phyloP scores from a whole-genome alignment of 2,113 vertebrate genomes.

The Solea solea region DNA sequence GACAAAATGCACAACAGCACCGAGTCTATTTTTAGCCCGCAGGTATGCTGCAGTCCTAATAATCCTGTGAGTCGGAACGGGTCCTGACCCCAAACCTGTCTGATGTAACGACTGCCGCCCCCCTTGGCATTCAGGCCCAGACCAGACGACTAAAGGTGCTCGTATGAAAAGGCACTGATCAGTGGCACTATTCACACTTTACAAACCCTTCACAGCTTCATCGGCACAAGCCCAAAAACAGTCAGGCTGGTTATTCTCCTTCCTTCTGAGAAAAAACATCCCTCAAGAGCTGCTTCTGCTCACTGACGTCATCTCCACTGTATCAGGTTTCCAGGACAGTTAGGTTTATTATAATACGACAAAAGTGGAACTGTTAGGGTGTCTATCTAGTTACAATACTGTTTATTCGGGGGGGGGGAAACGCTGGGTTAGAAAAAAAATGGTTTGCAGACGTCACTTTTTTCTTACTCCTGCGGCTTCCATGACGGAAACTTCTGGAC shows the following conservation, averaged over 20 bases:
- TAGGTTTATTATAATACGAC: constrained; percentile 45
- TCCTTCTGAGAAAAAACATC: constrained; percentile 55
- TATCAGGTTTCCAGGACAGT: constrained; percentile 58
- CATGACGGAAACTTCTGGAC: constrained; percentile 10
- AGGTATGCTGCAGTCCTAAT: constrained; percentile 65
- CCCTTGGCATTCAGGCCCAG: constrained; percentile 61
- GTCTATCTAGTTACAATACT: neutral
- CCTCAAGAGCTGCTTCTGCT: constrained; percentile 58
- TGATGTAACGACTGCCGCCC: constrained; percentile 43
- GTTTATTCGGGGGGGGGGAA: neutral
- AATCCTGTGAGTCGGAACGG: constrained; percentile 57
- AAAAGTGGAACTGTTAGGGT: constrained; percentile 34
- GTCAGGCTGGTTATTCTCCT: constrained; percentile 72
- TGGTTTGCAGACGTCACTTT: constrained; percentile 50
- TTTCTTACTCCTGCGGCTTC: constrained; percentile 14
- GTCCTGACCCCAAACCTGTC: constrained; percentile 38
- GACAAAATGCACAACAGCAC: constrained; percentile 18
- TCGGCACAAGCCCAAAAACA: constrained; percentile 64
- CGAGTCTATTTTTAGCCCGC: constrained; percentile 57
- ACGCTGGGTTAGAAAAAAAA: constrained; percentile 46
- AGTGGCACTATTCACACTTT: constrained; percentile 56
- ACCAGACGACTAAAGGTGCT: constrained; percentile 62
- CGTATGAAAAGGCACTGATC: constrained; percentile 59
- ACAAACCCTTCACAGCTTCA: constrained; percentile 49
- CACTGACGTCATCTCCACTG: constrained; percentile 59